Evolutionary conservation across 2,113 vertebrate genomes (phyloP).

Genomic region (Bubo blakistoni): DNA sequence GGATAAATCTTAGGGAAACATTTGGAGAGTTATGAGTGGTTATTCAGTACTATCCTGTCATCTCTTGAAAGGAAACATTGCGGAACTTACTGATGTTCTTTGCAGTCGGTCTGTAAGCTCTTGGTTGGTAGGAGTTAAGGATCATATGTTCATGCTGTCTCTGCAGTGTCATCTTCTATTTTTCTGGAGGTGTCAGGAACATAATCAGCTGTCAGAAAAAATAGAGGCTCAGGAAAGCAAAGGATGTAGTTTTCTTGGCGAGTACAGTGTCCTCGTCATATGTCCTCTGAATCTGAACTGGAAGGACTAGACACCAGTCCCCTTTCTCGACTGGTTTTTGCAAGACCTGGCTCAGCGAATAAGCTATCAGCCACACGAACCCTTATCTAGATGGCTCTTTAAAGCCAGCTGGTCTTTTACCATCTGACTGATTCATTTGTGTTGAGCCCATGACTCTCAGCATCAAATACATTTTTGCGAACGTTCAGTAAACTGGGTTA

Average conservation of each 20-base stretch:
- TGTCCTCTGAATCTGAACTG: background rate
- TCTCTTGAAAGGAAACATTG: background rate
- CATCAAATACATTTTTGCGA: background rate
- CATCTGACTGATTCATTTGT: background rate
- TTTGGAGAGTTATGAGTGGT: background rate
- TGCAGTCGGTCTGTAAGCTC: background rate
- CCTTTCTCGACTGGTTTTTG: background rate
- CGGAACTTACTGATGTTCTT: background rate
- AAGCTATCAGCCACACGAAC: background rate
- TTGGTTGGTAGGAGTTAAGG: background rate
- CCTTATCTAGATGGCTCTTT: background rate
- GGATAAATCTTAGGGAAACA: background rate
- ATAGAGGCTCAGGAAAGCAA: background rate
- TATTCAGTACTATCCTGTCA: background rate
- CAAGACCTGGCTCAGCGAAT: background rate
- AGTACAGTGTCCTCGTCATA: background rate
- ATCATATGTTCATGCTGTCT: background rate
- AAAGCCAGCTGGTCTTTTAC: background rate
- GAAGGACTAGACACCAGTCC: background rate
- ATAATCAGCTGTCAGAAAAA: background rate
- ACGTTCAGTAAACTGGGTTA: background rate
- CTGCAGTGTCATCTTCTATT: background rate
- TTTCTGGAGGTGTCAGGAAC: background rate
- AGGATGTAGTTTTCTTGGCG: background rate
- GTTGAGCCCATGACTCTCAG: background rate